Base-by-base conservation (phyloP, 2,797 vertebrate genomes). In the Galago senegalensis region DNA sequence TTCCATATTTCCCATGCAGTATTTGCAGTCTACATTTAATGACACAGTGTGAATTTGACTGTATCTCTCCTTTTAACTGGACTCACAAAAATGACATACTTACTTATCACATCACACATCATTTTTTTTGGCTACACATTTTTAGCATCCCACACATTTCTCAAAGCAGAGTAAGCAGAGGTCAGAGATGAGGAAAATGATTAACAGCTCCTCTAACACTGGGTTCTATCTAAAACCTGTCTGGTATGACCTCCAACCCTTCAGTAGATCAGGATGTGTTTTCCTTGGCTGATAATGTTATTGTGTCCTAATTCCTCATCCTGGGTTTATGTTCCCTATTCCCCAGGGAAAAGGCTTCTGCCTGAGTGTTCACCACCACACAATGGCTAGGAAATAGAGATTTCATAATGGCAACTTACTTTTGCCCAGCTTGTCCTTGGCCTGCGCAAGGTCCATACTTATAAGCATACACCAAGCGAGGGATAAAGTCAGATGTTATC, bases 401-500 rank as follows among this genome's bases (percentile, higher is more conserved):
- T 34, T 92, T 81, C 8, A 10, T 37, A 84, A 69, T 13, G 6
- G 27, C 65, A 88, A 75, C 99, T 99, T 99, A 99, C 99, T 99
- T 99, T 98, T 99, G 99, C 95, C 99, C 99, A 34, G 99, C 99
- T 97, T 99, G 99, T 97, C 99, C 99, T 98, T 99, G 99, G 70
- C 99, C 99, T 12, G 99, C 99, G 97, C 99, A 99, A 46, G 99
- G 99, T 97, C 99, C 99, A 0, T 99, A 99, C 97, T 99, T 99
- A 96, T 99, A 99, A 63, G 99, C 99, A 75, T 99, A 99, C 82
- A 99, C 99, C 94, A 99, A 98, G 70, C 99, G 99, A 96, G 99
- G 99, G 94, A 99, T 99, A 93, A 99, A 99, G 98, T 99, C 99
- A 0, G 99, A 99, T 37, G 99, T 99, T 93, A 99, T 98, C 18